A percentile compares a stretch with the other conserved stretches of the same genome.
phyloP scores from a whole-genome alignment of 2,113 vertebrate species.

The Meleagris gallopavo region DNA sequence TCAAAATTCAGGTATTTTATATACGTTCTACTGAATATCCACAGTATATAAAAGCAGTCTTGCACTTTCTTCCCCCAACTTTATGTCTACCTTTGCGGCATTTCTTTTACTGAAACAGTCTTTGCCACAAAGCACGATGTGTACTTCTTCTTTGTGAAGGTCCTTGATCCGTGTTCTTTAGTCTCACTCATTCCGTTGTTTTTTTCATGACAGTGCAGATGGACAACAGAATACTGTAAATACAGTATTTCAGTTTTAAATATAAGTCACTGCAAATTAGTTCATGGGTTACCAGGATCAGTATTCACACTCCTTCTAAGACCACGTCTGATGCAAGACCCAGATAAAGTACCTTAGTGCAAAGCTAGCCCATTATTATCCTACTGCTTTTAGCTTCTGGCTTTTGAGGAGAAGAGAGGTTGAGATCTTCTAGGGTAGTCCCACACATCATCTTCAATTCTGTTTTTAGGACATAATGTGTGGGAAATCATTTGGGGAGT shows the following conservation, averaged over 20 bases:
- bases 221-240: not conserved
- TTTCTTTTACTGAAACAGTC: not conserved
- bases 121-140: not conserved
- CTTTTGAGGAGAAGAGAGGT: not conserved
- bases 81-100: not conserved
- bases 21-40: not conserved
- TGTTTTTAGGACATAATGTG: not conserved
- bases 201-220: not conserved
- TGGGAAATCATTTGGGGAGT: not conserved
- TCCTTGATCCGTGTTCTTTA: not conserved
- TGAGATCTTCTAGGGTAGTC: not conserved
- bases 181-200: not conserved
- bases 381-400: not conserved
- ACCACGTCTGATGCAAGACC: not conserved
- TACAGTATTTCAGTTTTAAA: not conserved
- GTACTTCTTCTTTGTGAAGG: not conserved
- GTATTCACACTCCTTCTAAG: not conserved
- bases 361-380: not conserved
- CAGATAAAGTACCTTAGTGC: not conserved
- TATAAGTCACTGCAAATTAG: not conserved
- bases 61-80: not conserved
- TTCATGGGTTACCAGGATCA: not conserved
- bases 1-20: not conserved
- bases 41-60: not conserved
- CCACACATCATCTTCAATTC: not conserved